Evolutionary conservation across 2,797 vertebrate genomes (phyloP).

Genomic region (Pangasius mekongensis): DNA sequence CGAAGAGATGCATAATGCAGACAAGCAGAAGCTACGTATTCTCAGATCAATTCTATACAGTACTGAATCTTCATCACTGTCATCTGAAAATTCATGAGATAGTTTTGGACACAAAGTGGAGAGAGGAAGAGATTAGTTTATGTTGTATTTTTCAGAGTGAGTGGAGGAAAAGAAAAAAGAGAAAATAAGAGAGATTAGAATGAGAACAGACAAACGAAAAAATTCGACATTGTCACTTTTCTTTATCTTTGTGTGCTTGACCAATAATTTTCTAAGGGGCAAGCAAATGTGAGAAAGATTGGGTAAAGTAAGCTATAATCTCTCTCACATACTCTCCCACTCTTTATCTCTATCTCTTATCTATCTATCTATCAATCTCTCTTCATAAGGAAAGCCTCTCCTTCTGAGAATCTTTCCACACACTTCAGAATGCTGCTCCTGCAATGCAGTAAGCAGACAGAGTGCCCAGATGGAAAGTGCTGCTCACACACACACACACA

Average conservation of each 20-base stretch:
- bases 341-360: neutral
- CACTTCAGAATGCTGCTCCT: conserved; percentile 63
- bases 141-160: neutral
- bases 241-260: conserved; percentile 45
- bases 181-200: conserved; percentile 28
- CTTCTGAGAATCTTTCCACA: conserved; percentile 27
- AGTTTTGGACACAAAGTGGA: neutral
- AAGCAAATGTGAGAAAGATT: conserved; percentile 54
- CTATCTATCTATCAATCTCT: conserved; percentile 37
- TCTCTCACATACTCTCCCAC: conserved; percentile 40
- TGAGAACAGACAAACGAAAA: conserved; percentile 47
- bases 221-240: conserved; percentile 54
- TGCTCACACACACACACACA: conserved; percentile 30
- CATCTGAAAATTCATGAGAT: neutral
- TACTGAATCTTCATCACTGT: neutral
- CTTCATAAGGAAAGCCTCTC: conserved; percentile 15
- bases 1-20: conserved; percentile 15
- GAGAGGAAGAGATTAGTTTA: neutral
- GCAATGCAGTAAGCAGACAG: conserved; percentile 75
- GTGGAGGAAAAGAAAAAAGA: neutral
- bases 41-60: conserved; percentile 8
- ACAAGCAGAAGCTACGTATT: conserved; percentile 7
- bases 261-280: conserved; percentile 49
- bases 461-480: conserved; percentile 46
- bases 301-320: conserved; percentile 45